Conservation (phyloP, 2,797 vertebrate species). For the Galagoides demidoff region DNA sequence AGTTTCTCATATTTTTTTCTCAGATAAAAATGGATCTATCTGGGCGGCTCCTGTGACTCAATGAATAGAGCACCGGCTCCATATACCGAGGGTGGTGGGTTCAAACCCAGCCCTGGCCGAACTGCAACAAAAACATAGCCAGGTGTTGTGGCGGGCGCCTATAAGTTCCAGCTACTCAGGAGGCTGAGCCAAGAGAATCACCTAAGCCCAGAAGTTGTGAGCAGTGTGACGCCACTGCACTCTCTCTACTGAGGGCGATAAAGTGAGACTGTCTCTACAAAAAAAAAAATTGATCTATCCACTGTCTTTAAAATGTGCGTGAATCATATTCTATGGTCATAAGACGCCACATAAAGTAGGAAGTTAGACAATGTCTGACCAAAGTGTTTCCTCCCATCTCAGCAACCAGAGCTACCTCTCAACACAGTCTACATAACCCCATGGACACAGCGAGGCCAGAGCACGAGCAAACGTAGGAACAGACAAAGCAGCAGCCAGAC, state of each 20-base stretch:
- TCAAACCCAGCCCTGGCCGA: too few species aligned
- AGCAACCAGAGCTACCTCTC: background rate
- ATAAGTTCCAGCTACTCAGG: too few species aligned
- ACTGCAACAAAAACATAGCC: too few species aligned
- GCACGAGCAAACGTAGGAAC: background rate
- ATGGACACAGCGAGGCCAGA: background rate
- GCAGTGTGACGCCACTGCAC: too few species aligned
- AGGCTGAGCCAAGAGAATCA: too few species aligned
- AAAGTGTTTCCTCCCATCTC: background rate
- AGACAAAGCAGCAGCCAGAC: background rate
- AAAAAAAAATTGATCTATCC: background rate
- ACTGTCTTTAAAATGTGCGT: background rate
- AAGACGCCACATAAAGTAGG: background rate
- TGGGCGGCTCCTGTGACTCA: too few species aligned
- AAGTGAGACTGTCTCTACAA: too few species aligned
- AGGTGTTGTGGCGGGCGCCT: too few species aligned
- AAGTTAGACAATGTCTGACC: background rate
- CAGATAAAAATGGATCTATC: background rate
- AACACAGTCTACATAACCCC: background rate
- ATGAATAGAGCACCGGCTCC: too few species aligned
- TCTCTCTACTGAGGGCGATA: too few species aligned
- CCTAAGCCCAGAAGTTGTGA: too few species aligned
- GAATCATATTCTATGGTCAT: background rate
- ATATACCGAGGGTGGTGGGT: too few species aligned
- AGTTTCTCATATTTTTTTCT: background rate